Base-by-base conservation (phyloP, 2,888 invertebrate species). In the Dichetophora obliterata region DNA sequence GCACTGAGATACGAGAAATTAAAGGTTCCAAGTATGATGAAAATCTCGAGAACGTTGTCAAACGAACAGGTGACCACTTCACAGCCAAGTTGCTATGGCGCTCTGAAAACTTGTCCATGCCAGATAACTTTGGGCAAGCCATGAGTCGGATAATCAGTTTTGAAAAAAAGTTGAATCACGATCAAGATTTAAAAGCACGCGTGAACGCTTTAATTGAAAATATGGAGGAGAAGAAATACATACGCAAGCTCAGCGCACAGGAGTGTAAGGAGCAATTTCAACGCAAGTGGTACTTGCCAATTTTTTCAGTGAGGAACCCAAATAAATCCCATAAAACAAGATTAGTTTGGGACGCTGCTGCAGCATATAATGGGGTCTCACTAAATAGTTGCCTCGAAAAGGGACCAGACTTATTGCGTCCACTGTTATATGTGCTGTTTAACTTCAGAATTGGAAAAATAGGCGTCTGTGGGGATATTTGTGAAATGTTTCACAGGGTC, bases 381-480 rank as follows among this genome's bases (percentile, higher is more conserved):
- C 69, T 86, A 31, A 86, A 87, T 72, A 81, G 82, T 24, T 37
- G 78, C 11, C 72, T 88, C 14, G 70, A 86, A 6, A 80, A 80
- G 22, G 87, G 87, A 1, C 85, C 88, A 1, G 86, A 87, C 76
- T 69, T 86, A 5, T 76, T 86, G 0, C 80, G 82, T 11, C 81
- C 86, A 5, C 75, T 89, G 27, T 78, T 82, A 0, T 86, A 87
- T 2, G 84, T 88, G 0, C 75, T 88, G 54, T 82, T 87, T 75
- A 83, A 86, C 1, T 89, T 89, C 76, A 76, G 88, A 54, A 83
- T 85, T 78, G 79, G 83, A 19, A 80, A 76, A 65, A 78, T 87
- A 8, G 87, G 85, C 1, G 79, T 89, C 14, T 80, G 80, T 34
- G 85, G 81, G 0, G 85, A 86, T 75, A 77, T 77, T 14, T 48